phyloP scores from a whole-genome alignment of 2,888 invertebrate species.

The Scelioninae gen. 2 region DNA sequence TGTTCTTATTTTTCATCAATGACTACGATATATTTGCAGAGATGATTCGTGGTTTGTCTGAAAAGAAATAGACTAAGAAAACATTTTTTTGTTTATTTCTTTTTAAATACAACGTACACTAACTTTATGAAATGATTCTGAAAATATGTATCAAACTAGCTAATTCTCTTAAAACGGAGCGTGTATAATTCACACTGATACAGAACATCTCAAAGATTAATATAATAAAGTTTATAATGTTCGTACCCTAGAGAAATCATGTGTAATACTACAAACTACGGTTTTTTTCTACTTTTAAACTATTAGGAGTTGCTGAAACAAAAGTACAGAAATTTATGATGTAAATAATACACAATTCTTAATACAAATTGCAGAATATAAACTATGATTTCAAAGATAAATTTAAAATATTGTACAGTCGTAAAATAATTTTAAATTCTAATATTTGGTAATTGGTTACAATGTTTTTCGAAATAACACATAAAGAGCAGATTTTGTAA shows the following conservation, averaged over 20 bases:
- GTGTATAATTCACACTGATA: conserved; percentile 15
- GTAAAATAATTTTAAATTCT: no score
- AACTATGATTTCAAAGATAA: no score
- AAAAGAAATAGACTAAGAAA: no score
- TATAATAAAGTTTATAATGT: conserved; percentile 33
- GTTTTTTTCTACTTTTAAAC: conserved; percentile 10
- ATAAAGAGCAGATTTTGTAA: no score
- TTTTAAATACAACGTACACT: not conserved
- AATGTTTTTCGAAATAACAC: no score
- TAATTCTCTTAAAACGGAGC: not conserved
- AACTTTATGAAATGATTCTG: not conserved
- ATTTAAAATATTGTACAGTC: no score
- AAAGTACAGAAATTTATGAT: not conserved
- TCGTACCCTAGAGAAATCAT: conserved; percentile 26
- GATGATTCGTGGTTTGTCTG: no score
- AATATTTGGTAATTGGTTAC: no score
- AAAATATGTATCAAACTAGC: conserved; percentile 15
- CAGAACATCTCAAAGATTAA: conserved; percentile 13
- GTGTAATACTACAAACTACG: not conserved
- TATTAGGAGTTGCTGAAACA: not conserved
- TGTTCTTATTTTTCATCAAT: no score
- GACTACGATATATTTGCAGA: no score
- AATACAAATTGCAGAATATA: no score
- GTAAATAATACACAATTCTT: no score
- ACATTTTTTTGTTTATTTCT: not conserved